Conservation (phyloP, 2,113 vertebrate species). For the Clinocottus analis region DNA sequence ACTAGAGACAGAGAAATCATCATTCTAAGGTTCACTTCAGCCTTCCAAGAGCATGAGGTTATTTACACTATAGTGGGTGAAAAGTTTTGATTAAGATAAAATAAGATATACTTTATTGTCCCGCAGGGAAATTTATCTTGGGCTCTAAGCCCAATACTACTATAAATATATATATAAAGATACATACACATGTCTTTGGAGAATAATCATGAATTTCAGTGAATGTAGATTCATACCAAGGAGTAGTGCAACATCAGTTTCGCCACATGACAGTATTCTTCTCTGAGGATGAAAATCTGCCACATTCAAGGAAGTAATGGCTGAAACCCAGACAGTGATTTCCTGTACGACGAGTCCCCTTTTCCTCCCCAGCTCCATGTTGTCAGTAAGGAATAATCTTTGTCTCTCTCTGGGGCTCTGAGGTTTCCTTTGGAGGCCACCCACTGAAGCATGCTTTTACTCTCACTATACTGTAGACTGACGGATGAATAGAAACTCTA, state of each 20-base stretch:
- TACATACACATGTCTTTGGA: background rate
- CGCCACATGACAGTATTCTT: constrained; percentile 5
- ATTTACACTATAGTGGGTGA: background rate
- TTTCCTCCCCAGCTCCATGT: constrained; percentile 36
- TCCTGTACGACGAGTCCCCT: constrained; percentile 34
- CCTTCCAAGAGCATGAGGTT: background rate
- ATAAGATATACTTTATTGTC: too few species aligned
- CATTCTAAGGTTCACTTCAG: constrained; percentile 7
- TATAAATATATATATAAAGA: background rate
- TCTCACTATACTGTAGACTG: constrained; percentile 24
- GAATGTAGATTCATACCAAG: background rate
- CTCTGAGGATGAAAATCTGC: constrained; percentile 35
- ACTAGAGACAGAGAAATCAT: constrained; percentile 27
- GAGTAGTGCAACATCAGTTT: background rate
- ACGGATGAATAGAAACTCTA: constrained; percentile 53
- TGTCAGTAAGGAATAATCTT: constrained; percentile 54
- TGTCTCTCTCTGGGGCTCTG: constrained; percentile 26
- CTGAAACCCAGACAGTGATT: constrained; percentile 60
- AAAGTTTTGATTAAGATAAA: constrained; percentile 3
- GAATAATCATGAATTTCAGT: background rate
- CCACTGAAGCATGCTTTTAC: constrained; percentile 46
- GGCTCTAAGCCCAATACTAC: too few species aligned
- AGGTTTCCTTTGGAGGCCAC: constrained; percentile 41
- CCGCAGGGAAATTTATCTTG: too few species aligned
- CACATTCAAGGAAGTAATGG: constrained; percentile 44